Conservation (phyloP, 2,113 vertebrate species). For the Diadophis punctatus region DNA sequence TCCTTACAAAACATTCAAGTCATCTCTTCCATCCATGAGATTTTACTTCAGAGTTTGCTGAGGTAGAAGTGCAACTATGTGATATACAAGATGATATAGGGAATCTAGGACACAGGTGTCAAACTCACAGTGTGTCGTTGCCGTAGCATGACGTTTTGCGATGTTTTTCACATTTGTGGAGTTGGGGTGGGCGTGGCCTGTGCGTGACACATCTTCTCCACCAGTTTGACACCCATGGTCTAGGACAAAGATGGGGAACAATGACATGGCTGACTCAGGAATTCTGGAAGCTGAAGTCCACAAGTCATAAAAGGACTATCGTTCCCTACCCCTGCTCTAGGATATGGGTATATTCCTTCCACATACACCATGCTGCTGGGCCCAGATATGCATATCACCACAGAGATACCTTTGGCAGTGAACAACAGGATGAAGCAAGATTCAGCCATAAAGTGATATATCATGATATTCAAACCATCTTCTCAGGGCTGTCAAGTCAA, state of each 20-base stretch:
- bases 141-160: fast-evolving
- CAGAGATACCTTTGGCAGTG: background rate
- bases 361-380: background rate
- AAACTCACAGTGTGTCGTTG: fast-evolving
- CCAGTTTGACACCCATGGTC: no score
- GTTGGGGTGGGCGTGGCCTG: no score
- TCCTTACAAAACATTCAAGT: background rate
- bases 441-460: background rate
- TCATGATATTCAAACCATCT: background rate
- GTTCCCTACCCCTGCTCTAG: background rate
- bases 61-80: background rate
- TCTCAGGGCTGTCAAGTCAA: background rate
- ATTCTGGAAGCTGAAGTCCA: background rate
- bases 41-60: background rate
- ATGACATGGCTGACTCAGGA: background rate
- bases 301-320: background rate
- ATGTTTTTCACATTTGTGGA: no score
- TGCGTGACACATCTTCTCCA: no score
- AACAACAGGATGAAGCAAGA: background rate
- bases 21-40: background rate
- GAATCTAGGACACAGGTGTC: background rate
- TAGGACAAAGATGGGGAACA: no score
- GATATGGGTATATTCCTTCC: background rate
- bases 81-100: background rate
- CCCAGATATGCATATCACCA: background rate